Conservation (phyloP, 2,888 invertebrate genomes). For the Synergus gifuensis region DNA sequence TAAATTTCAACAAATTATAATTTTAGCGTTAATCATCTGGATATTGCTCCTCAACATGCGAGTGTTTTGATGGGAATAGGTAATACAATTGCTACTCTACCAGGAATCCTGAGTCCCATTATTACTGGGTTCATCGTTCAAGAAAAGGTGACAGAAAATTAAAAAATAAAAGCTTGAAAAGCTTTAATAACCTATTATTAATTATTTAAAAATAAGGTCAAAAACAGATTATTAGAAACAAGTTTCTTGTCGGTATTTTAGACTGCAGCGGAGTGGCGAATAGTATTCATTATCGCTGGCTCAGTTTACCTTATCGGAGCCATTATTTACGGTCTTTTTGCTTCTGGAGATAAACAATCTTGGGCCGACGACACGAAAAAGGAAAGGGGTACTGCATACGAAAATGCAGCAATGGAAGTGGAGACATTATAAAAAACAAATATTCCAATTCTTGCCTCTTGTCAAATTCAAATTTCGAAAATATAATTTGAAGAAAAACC, state of each 20-base stretch:
- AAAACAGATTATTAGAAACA: slow-evolving; percentile 9
- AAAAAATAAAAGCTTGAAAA: not conserved
- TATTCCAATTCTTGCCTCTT: not conserved
- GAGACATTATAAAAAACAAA: slow-evolving; percentile 60
- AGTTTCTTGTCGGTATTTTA: slow-evolving; percentile 74
- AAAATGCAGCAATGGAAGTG: slow-evolving; percentile 70
- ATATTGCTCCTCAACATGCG: slow-evolving; percentile 94
- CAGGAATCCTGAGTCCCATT: slow-evolving; percentile 94
- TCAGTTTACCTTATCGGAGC: slow-evolving; percentile 91
- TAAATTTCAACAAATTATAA: slow-evolving; percentile 35
- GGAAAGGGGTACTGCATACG: slow-evolving; percentile 59
- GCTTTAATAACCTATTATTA: not conserved
- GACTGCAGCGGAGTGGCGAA: slow-evolving; percentile 89
- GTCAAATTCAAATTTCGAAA: no score
- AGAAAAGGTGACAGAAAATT: slow-evolving; percentile 80
- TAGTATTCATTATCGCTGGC: slow-evolving; percentile 92
- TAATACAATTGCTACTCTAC: slow-evolving; percentile 93
- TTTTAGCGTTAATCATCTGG: slow-evolving; percentile 89
- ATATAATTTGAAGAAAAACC: no score
- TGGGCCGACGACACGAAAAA: slow-evolving; percentile 83
- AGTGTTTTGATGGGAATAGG: slow-evolving; percentile 95
- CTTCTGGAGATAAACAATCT: slow-evolving; percentile 89
- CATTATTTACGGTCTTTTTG: slow-evolving; percentile 88
- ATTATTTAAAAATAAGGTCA: slow-evolving; percentile 7
- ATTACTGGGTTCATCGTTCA: slow-evolving; percentile 89